Conservation (phyloP, 1,140 invertebrate genomes). For the Psix sp. region DNA sequence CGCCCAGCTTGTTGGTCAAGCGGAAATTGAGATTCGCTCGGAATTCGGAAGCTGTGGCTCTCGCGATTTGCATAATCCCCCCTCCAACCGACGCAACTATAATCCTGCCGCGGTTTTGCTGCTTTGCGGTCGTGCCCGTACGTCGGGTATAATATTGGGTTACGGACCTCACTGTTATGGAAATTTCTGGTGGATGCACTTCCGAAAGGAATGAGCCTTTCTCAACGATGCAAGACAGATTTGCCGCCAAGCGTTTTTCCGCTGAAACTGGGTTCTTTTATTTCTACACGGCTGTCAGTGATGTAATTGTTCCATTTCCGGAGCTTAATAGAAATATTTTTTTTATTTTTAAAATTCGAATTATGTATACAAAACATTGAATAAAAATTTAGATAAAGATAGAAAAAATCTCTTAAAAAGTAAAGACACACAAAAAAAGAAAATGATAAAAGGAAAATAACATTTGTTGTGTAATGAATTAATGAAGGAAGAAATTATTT, state of each 20-base stretch:
- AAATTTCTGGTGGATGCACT: conserved; percentile 62
- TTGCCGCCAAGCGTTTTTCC: conserved; percentile 30
- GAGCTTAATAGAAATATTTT: no score
- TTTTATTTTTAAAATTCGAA: no score
- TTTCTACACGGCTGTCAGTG: no score
- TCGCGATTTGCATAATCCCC: conserved; percentile 59
- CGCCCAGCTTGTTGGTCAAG: conserved; percentile 30
- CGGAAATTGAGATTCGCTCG: conserved; percentile 64
- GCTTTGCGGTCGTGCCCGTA: conserved; percentile 56
- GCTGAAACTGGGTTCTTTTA: no score
- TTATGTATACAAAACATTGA: no score
- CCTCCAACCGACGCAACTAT: conserved; percentile 29
- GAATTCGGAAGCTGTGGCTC: conserved; percentile 48
- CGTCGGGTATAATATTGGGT: conserved; percentile 62
- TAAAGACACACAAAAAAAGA: no score
- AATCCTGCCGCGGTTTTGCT: conserved; percentile 61
- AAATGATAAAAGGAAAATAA: no score
- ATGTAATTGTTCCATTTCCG: no score
- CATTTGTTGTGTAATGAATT: no score
- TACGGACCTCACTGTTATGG: conserved; percentile 59
- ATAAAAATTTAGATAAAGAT: no score
- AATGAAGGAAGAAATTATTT: no score
- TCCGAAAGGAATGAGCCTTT: conserved; percentile 42
- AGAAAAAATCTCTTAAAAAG: no score
- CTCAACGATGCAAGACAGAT: conserved; percentile 40